Evolutionary conservation across 1,140 invertebrate genomes (phyloP).

Genomic region (Cecropterus lyciades): DNA sequence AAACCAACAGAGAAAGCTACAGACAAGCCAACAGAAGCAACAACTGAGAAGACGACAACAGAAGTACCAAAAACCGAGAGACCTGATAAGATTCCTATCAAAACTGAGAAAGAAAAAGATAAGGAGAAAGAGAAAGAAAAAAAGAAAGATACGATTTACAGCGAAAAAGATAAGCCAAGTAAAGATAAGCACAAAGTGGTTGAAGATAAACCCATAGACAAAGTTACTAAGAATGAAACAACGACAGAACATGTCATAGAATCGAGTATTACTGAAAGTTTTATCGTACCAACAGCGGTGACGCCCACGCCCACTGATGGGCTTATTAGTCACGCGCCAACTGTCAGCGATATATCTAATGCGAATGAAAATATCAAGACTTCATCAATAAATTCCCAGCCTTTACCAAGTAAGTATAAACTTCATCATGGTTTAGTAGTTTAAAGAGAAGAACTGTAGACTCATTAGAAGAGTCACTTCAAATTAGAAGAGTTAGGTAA

Average conservation of each 20-base stretch:
- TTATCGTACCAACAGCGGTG: slow-evolving; percentile 52
- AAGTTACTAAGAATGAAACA: slow-evolving; percentile 51
- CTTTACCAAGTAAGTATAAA: slow-evolving; percentile 62
- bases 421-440: too few species aligned
- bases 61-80: slow-evolving; percentile 38
- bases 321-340: slow-evolving; percentile 50
- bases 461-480: too few species aligned
- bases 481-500: too few species aligned
- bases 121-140: slow-evolving; percentile 67
- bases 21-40: slow-evolving; percentile 43
- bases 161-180: slow-evolving; percentile 52
- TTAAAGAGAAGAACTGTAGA: too few species aligned
- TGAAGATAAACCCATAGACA: slow-evolving; percentile 54
- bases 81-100: slow-evolving; percentile 45
- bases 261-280: slow-evolving; percentile 63
- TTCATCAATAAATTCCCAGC: slow-evolving; percentile 71
- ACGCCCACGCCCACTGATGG: slow-evolving; percentile 71
- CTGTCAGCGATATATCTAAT: slow-evolving; percentile 38
- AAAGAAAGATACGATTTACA: slow-evolving; percentile 60
- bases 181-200: slow-evolving; percentile 61
- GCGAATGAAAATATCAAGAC: slow-evolving; percentile 46
- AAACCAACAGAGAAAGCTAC: slow-evolving; percentile 51
- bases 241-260: slow-evolving; percentile 48
- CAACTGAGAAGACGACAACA: slow-evolving; percentile 23
- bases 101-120: slow-evolving; percentile 61